Base-by-base conservation (phyloP, 2,888 invertebrate genomes). In the Netelia melanura region DNA sequence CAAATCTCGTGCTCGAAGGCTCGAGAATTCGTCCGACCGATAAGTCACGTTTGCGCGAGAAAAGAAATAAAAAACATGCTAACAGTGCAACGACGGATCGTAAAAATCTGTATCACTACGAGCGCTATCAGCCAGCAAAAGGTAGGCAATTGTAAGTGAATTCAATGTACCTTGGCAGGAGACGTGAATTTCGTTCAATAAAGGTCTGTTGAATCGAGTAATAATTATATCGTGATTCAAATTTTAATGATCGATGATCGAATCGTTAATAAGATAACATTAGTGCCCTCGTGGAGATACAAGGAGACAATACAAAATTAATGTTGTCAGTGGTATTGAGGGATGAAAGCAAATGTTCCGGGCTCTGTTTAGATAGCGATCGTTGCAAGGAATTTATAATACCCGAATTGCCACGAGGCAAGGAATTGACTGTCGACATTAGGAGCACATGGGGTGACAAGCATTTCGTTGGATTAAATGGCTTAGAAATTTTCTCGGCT, bases 381-480 rank as follows among this genome's bases (percentile, higher is more conserved):
- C 64, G 75, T 74, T 65, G 52, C 71, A 93, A 89, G 78, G 95
- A 95, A 89, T 97, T 97, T 92, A 94, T 96, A 58, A 97, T 97
- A 85, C 97, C 97, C 0, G 97, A 97, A 93, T 94, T 97, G 87
- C 97, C 97, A 0, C 94, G 94, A 85, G 97, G 97, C n/a, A 94
- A 95, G 89, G 93, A 95, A 77, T 91, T 97, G 89, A 95, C 95
- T 86, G 94, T 97, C 76, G 96, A 96, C 92, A 97, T 97, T 87
- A 94, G 95, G 80, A 95, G 95, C 21, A 97, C 97, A 44, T 97
- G 97, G 97, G 97, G 97, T 9, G 97, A 97, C 91, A 95, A 96
- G 88, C 96, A 97, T 93, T 96, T 97, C 89, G 96, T 97, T 14
- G 97, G 97, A 0, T 93, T 97, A 77, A 97, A 97, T 91, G 97